Evolutionary conservation across 2,888 invertebrate genomes (phyloP).

Genomic region (Rutpela maculata): DNA sequence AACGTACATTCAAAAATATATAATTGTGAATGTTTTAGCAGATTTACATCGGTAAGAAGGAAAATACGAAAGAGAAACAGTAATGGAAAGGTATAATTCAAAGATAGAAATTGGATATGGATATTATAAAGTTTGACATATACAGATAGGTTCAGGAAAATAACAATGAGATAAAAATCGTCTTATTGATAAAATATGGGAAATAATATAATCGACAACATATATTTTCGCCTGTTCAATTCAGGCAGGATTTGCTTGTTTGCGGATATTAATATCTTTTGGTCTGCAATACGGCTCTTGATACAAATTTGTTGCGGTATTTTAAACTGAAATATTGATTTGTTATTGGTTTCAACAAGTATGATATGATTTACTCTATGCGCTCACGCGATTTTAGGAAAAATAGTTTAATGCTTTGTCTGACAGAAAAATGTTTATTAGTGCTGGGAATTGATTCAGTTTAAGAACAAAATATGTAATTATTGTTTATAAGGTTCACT

Average conservation of each 20-base stretch:
- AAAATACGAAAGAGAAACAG: slow-evolving; percentile 14
- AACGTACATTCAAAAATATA: background rate
- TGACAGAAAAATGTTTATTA: no score
- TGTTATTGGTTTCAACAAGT: background rate
- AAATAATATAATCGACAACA: slow-evolving; percentile 31
- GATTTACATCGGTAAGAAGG: background rate
- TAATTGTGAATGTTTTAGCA: slow-evolving; percentile 5
- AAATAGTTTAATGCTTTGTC: no score
- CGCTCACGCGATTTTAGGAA: no score
- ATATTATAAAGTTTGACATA: slow-evolving; percentile 33
- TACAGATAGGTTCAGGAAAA: slow-evolving; percentile 21
- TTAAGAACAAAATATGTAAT: no score
- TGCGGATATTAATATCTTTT: slow-evolving; percentile 64
- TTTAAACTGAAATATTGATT: no score
- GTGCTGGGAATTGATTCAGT: no score
- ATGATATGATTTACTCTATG: no score
- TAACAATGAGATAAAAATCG: slow-evolving; percentile 31
- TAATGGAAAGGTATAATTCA: slow-evolving; percentile 33
- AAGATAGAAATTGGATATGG: slow-evolving; percentile 29
- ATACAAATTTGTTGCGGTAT: background rate
- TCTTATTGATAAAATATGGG: slow-evolving; percentile 31
- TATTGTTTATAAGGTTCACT: no score
- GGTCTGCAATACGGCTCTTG: slow-evolving; percentile 62
- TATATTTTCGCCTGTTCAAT: slow-evolving; percentile 31
- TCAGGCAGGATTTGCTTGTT: slow-evolving; percentile 50